Evolutionary conservation across 2,113 vertebrate species (phyloP).

Genomic region (Sigmodon hispidus): DNA sequence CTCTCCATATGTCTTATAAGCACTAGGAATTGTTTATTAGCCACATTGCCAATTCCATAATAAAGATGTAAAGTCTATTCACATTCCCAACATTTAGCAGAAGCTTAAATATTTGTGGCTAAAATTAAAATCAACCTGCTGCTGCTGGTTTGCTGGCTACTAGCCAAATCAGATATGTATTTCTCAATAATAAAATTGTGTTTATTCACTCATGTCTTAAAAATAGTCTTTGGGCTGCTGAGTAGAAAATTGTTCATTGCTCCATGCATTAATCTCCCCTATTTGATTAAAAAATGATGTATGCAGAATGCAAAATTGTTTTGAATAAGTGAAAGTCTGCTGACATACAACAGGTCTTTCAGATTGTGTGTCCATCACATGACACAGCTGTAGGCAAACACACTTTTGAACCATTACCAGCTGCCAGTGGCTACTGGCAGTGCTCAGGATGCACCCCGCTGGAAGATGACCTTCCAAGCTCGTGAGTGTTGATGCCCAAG

Average conservation of each 20-base stretch:
- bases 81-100: not conserved
- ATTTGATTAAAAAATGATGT: not conserved
- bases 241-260: not conserved
- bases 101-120: not conserved
- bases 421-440: not conserved
- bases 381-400: constrained; percentile 41
- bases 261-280: not conserved
- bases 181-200: constrained; percentile 12
- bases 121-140: constrained; percentile 21
- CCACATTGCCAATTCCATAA: not conserved
- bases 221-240: not conserved
- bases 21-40: not conserved
- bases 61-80: not conserved
- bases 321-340: not conserved
- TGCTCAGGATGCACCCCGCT: not conserved
- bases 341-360: not conserved
- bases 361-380: not conserved
- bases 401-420: not conserved
- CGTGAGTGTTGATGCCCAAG: fast-evolving
- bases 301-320: not conserved
- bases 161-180: not conserved
- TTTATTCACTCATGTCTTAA: not conserved
- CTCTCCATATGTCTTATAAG: not conserved
- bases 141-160: not conserved
- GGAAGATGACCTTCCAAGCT: not conserved